Conservation (phyloP, 2,113 vertebrate species). For the Cromileptes altivelis region DNA sequence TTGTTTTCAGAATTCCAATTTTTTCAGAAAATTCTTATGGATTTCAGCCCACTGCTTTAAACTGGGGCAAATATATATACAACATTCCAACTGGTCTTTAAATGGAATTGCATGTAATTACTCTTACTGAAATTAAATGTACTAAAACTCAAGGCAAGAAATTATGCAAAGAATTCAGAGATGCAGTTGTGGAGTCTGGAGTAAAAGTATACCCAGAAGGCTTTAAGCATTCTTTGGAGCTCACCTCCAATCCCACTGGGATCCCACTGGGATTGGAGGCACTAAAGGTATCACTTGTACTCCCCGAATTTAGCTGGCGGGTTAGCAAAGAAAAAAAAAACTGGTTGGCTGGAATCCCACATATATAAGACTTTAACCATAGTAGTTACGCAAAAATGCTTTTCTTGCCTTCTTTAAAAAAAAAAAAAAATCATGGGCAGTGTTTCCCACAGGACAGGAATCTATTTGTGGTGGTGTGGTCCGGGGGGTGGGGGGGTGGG, state of each 20-base stretch:
- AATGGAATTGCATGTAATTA: no score
- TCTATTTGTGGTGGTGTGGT: no score
- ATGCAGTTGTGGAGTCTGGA: neutral
- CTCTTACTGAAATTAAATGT: neutral
- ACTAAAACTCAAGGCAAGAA: neutral
- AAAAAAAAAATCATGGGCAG: neutral
- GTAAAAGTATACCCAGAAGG: neutral
- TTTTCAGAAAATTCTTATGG: neutral
- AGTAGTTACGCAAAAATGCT: slow-evolving; percentile 11
- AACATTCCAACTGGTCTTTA: no score
- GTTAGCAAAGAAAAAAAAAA: neutral
- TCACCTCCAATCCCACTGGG: neutral
- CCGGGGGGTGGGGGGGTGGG: no score
- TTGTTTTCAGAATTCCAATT: neutral
- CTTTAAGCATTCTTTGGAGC: no score
- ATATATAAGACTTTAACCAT: neutral
- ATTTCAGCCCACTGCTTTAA: neutral
- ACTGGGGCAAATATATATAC: neutral
- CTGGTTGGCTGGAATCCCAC: neutral
- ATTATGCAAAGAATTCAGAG: neutral
- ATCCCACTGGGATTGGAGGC: neutral
- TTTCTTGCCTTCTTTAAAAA: neutral
- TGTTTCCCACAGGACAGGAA: no score
- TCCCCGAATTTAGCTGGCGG: neutral
- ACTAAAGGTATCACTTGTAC: neutral